Evolutionary conservation across 2,888 invertebrate species (phyloP).

Genomic region (Nasonovia ribisnigri): DNA sequence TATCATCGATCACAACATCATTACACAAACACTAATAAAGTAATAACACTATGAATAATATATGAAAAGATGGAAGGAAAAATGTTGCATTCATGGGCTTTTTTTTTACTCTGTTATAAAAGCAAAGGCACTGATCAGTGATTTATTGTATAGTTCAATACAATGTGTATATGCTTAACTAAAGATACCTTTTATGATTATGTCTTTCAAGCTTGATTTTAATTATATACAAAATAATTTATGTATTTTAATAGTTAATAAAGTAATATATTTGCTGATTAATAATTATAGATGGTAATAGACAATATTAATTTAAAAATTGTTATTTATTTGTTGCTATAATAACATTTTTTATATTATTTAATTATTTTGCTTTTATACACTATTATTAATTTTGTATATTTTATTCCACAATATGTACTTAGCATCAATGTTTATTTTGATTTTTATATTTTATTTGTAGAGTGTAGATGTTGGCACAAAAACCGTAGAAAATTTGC

Average conservation of each 20-base stretch:
- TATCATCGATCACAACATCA: constrained; percentile 38
- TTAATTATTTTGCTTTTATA: constrained; percentile 35
- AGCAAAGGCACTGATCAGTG: not conserved
- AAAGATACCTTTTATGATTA: constrained; percentile 1
- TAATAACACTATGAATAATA: constrained; percentile 17
- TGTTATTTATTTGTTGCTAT: not conserved
- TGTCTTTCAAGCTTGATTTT: constrained; percentile 29
- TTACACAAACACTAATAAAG: constrained; percentile 44
- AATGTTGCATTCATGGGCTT: constrained; percentile 18
- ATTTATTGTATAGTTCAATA: not conserved
- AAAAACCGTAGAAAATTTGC: constrained; percentile 89
- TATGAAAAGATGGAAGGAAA: not conserved
- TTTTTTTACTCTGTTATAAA: constrained; percentile 12
- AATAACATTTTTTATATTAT: constrained; percentile 22
- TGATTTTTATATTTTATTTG: constrained; percentile 70
- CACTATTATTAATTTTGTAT: not conserved
- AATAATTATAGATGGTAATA: not conserved
- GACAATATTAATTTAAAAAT: not conserved
- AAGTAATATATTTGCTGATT: not conserved
- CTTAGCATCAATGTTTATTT: constrained; percentile 35
- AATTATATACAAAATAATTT: not conserved
- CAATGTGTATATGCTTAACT: constrained; percentile 12
- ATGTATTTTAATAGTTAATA: not conserved
- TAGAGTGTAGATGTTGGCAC: constrained; percentile 95
- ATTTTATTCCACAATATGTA: constrained; percentile 49